Base-by-base conservation (phyloP, 2,797 vertebrate genomes). In the Pygocentrus nattereri region DNA sequence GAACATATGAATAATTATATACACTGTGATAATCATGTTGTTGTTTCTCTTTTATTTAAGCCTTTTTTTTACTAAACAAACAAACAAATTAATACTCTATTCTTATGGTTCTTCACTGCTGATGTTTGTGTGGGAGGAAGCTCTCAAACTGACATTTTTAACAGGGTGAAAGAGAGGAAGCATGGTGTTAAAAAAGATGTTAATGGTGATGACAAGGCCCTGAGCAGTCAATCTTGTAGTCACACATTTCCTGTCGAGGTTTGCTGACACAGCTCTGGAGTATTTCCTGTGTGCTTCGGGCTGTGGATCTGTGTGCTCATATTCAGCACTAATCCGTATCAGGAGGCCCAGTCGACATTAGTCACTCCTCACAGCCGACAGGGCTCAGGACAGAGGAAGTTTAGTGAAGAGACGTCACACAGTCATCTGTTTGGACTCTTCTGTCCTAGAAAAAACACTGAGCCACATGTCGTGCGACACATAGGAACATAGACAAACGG, bases 21-120 rank as follows among this genome's bases (percentile, higher is more conserved):
- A 85, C 92, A 91, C 87, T 92, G 91, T 91, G 90, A 92, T 93
- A 90, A 91, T 92, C 88, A 87, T 79, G 84, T 86, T 75, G 82
- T 91, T 86, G 80, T 88, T 93, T 93, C 91, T 88, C 88, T 94
- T 93, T 93, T 94, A 95, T 95, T 95, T 95, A 95, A 96, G 95
- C 93, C 90, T 85, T 88, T 92, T 95, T 96, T 88, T 87, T 85
- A 87, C 81, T 87, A 89, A 89, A 90, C 70, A 73, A 44, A n/a
- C 84, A 77, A n/a, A 67, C 21, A 21, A 79, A 78, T 74, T 4
- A 12, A 11, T 47, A 23, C 27, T 25, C n/a, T 52, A 15, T 59
- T 78, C 49, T 78, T 30, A n/a, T 70, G 25, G 6, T 62, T 58
- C 21, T 61, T 80, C 30, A 23, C 4, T 49, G 15, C 50, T 25